These are phyloP conservation scores for Poicephalus meyeri DNA, from an alignment of 2,113 vertebrate species.

Conservation along the genomic window DNA sequence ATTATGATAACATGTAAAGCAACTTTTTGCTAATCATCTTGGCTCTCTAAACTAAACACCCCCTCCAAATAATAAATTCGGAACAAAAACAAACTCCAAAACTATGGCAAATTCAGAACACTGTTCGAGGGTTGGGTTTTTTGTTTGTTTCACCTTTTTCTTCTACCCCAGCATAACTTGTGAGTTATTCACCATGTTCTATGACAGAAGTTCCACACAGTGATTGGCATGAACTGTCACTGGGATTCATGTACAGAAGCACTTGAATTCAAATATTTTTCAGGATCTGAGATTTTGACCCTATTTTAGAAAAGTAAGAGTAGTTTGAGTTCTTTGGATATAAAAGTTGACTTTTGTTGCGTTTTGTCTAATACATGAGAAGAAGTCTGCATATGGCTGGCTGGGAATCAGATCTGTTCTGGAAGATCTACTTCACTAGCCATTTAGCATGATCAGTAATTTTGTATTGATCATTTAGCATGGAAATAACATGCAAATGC, in stretches of 20 bases:
- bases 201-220: not conserved
- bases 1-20: not conserved
- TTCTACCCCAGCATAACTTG: not conserved
- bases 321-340: not conserved
- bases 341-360: not conserved
- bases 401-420: not conserved
- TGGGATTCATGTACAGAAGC: not conserved
- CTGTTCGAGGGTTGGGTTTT: not conserved
- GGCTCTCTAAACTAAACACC: not conserved
- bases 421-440: not conserved
- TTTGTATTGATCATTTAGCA: not conserved
- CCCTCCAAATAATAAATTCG: not conserved
- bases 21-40: not conserved
- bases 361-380: not conserved
- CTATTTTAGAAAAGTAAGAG: not conserved
- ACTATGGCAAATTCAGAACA: not conserved
- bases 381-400: not conserved
- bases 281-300: not conserved
- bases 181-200: not conserved
- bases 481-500: not conserved
- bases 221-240: conserved; percentile 2
- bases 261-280: not conserved
- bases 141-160: not conserved
- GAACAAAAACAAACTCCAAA: not conserved
- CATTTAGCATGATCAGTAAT: not conserved